A percentile compares a stretch with the other conserved stretches of the same genome.
These are phyloP conservation scores for Babylonia areolata DNA, from an alignment of 1,140 invertebrate genomes.

Conservation along the genomic window DNA sequence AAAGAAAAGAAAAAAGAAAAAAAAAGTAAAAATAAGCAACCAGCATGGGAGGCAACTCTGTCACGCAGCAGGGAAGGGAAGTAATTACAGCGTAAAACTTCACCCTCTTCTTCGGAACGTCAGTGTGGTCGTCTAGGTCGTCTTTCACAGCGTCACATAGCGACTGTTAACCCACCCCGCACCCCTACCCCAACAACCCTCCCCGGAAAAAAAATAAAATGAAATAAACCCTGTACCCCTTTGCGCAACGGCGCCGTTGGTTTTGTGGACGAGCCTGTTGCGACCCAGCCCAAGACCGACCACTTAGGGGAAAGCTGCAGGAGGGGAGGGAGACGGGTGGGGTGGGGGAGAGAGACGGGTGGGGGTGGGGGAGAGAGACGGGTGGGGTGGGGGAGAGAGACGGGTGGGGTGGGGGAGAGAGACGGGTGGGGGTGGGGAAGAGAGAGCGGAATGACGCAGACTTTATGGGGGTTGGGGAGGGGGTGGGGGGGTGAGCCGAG, in stretches of 20 bases:
- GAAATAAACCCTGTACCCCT: neutral
- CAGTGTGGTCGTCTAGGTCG: neutral
- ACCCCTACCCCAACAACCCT: neutral
- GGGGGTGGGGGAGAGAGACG: neutral
- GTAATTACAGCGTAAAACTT: slow-evolving; percentile 1
- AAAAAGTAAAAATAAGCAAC: neutral
- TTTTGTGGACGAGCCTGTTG: too few relatives aligned
- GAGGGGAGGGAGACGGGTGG: too few relatives aligned
- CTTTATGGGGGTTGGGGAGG: neutral
- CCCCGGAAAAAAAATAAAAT: neutral
- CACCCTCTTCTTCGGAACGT: slow-evolving; percentile 6
- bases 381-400: neutral
- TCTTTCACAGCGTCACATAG: slow-evolving; percentile 25
- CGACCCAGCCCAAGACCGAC: neutral
- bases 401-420: neutral
- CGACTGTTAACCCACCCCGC: neutral
- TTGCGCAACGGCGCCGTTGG: neutral
- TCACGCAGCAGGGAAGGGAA: neutral
- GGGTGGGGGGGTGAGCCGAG: neutral
- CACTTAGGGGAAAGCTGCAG: neutral
- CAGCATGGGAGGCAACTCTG: neutral
- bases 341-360: neutral
- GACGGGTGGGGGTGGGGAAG: neutral
- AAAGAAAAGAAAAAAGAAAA: neutral
- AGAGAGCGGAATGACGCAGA: neutral